A percentile compares a stretch with the other conserved stretches of the same genome.
phyloP scores from a whole-genome alignment of 2,113 vertebrate species.

The Ctenomys sociabilis region DNA sequence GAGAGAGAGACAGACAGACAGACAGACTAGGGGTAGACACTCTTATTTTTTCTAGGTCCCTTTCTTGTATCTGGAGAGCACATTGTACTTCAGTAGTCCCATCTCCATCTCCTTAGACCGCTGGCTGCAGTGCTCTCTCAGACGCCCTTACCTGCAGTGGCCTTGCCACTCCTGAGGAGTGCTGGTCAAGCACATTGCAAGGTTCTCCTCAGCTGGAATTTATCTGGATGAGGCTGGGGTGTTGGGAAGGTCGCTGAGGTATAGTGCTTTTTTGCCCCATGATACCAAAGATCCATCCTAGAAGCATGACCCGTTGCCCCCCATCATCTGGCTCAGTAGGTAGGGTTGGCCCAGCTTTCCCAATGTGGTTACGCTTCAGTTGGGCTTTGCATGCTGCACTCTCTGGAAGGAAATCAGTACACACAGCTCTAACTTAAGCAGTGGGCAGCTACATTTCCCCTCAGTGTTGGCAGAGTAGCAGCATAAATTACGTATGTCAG shows the following conservation, averaged over 20 bases:
- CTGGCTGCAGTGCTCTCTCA: not conserved
- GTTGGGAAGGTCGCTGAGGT: not conserved
- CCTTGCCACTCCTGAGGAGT: not conserved
- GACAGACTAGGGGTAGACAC: not conserved
- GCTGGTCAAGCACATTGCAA: not conserved
- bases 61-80: not conserved
- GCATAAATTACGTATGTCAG: not conserved
- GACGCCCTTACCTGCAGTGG: not conserved
- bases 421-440: not conserved
- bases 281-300: not conserved
- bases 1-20: not conserved
- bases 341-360: not conserved
- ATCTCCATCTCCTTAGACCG: not conserved
- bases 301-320: not conserved
- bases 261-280: not conserved
- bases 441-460: not conserved
- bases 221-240: not conserved
- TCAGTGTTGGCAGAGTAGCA: not conserved
- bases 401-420: not conserved
- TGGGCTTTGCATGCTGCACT: fast-evolving
- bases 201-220: not conserved
- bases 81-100: not conserved
- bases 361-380: too few relatives aligned
- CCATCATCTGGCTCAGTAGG: not conserved
- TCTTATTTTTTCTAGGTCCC: not conserved